Evolutionary conservation across 2,113 vertebrate genomes (phyloP).

Genomic region (Podarcis cretensis): DNA sequence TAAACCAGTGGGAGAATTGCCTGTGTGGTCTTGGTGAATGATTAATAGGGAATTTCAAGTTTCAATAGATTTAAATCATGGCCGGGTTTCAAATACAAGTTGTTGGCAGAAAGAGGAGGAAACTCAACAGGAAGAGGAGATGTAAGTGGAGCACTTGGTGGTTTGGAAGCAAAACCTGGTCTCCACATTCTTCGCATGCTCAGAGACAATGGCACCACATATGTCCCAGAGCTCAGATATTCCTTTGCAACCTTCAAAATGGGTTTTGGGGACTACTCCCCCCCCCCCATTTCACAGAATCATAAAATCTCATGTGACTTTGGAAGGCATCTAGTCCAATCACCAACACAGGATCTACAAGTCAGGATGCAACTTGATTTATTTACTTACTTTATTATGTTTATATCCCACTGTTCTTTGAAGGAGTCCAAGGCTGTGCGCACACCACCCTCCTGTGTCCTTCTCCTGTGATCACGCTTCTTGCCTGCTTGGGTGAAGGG

Average conservation of each 20-base stretch:
- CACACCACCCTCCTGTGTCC: no score
- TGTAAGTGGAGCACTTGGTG: not conserved
- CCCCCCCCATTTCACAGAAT: no score
- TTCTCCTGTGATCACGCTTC: no score
- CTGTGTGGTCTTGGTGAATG: not conserved
- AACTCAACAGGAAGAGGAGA: not conserved
- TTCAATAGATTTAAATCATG: slow-evolving; percentile 10
- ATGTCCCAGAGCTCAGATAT: not conserved
- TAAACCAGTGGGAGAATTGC: slow-evolving; percentile 40
- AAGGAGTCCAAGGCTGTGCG: no score
- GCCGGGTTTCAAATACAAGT: not conserved
- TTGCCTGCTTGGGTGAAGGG: no score
- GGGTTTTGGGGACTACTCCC: not conserved
- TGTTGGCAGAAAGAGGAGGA: not conserved
- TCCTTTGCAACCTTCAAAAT: not conserved
- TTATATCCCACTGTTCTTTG: no score
- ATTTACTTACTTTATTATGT: no score
- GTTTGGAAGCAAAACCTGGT: not conserved
- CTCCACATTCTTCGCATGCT: not conserved
- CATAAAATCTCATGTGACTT: no score
- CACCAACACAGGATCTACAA: no score
- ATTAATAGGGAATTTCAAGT: slow-evolving; percentile 31
- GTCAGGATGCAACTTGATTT: no score
- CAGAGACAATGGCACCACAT: not conserved
- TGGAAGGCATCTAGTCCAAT: no score